phyloP scores from a whole-genome alignment of 1,140 invertebrate genomes.

The Hypothenemus hampei region DNA sequence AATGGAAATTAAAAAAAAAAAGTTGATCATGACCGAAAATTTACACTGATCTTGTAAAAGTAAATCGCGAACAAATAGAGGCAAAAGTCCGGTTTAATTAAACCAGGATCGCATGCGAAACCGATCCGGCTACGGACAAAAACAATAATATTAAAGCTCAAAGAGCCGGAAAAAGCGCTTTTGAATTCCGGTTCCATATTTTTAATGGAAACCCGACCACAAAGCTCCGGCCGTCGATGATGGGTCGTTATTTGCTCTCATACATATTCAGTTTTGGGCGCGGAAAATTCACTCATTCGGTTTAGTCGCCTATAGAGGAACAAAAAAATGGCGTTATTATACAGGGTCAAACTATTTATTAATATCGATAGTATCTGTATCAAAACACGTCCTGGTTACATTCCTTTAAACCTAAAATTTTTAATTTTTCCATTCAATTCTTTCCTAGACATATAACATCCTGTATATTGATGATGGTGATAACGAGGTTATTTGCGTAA shows the following conservation, averaged over 20 bases:
- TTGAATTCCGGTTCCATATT: conserved; percentile 20
- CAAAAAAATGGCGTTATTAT: not conserved
- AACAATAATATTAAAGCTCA: conserved; percentile 22
- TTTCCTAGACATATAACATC: not conserved
- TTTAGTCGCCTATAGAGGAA: not conserved
- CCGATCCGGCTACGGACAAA: conserved; percentile 18
- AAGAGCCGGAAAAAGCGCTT: conserved; percentile 21
- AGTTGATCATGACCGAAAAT: no score
- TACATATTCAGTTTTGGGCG: conserved; percentile 15
- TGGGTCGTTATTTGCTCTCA: conserved; percentile 18
- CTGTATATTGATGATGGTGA: no score
- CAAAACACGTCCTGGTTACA: no score
- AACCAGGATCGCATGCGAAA: conserved; percentile 8
- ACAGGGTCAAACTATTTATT: no score
- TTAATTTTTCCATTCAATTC: no score
- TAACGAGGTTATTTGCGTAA: no score
- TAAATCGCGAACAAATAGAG: not conserved
- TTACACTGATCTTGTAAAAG: conserved; percentile 17
- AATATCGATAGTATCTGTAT: no score
- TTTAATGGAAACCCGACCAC: conserved; percentile 21
- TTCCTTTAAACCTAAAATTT: no score
- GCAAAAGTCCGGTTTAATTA: conserved; percentile 20
- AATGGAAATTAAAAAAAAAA: no score
- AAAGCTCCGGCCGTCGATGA: conserved; percentile 13
- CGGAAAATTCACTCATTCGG: not conserved